Evolutionary conservation across 2,888 invertebrate species (phyloP).

Genomic region (Odontomyia ornata): DNA sequence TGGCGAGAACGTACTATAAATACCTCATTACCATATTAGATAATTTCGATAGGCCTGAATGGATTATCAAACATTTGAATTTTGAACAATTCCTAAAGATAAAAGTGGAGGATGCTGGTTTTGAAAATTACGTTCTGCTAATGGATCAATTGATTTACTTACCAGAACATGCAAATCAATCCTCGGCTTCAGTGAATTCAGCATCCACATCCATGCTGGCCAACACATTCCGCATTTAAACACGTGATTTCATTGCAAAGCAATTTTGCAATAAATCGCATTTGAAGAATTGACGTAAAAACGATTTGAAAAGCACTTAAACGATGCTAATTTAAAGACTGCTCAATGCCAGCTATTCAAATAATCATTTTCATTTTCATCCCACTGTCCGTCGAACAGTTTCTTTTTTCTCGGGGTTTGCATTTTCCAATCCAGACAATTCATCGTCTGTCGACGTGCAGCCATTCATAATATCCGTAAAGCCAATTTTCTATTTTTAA

Average conservation of each 20-base stretch:
- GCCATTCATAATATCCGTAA: constrained; percentile 9
- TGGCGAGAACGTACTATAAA: no score
- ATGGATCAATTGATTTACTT: no score
- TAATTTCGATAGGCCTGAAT: no score
- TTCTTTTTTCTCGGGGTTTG: neutral
- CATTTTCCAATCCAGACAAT: neutral
- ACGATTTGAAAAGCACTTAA: neutral
- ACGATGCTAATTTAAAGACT: constrained; percentile 27
- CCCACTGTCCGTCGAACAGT: neutral
- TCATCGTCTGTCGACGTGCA: constrained; percentile 5
- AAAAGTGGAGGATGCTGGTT: no score
- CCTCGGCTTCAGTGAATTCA: no score
- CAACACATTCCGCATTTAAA: neutral
- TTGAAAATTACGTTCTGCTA: no score
- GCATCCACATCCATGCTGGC: no score
- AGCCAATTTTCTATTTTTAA: constrained; percentile 31
- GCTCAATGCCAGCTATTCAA: constrained; percentile 1
- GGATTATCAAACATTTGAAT: no score
- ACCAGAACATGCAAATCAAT: no score
- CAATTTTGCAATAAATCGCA: neutral
- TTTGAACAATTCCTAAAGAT: no score
- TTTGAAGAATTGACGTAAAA: neutral
- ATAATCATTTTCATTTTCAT: constrained; percentile 24
- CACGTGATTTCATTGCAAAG: neutral
- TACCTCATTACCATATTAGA: no score